Evolutionary conservation across 2,888 invertebrate species (phyloP).

Genomic region (Hymenopus coronatus): DNA sequence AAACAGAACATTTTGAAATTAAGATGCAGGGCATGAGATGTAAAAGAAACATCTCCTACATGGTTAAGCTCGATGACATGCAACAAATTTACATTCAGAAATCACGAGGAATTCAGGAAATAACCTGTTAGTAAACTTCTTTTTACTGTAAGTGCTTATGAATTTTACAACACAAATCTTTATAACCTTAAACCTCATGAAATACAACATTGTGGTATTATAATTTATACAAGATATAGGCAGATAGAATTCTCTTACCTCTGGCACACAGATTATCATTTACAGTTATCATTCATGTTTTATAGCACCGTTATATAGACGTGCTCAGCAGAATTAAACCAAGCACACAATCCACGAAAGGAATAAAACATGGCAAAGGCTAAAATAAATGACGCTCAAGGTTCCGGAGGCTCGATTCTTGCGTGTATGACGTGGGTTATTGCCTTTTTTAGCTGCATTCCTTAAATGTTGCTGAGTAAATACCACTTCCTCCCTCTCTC

Average conservation of each 20-base stretch:
- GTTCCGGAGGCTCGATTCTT: not conserved
- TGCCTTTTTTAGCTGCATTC: not conserved
- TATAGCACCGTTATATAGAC: not conserved
- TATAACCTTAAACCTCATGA: not conserved
- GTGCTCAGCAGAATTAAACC: not conserved
- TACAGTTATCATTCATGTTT: not conserved
- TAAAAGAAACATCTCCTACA: too few species aligned
- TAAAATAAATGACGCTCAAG: not conserved
- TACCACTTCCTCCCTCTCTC: too few species aligned
- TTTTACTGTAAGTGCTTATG: not conserved
- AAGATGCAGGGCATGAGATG: too few species aligned
- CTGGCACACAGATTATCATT: not conserved
- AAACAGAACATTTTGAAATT: too few species aligned
- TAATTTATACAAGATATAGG: not conserved
- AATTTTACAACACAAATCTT: not conserved
- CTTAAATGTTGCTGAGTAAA: too few species aligned
- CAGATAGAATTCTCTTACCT: not conserved
- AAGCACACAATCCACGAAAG: not conserved
- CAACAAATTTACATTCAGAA: not conserved
- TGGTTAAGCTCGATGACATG: not conserved
- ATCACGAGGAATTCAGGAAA: not conserved
- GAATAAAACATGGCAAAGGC: not conserved
- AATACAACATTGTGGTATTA: not conserved
- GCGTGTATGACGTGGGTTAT: not conserved
- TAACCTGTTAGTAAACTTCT: not conserved